Percentiles rank a stretch among this genome's conserved stretches.
These are phyloP conservation scores for Papilio machaon DNA, from an alignment of 1,140 invertebrate genomes.

Conservation along the genomic window DNA sequence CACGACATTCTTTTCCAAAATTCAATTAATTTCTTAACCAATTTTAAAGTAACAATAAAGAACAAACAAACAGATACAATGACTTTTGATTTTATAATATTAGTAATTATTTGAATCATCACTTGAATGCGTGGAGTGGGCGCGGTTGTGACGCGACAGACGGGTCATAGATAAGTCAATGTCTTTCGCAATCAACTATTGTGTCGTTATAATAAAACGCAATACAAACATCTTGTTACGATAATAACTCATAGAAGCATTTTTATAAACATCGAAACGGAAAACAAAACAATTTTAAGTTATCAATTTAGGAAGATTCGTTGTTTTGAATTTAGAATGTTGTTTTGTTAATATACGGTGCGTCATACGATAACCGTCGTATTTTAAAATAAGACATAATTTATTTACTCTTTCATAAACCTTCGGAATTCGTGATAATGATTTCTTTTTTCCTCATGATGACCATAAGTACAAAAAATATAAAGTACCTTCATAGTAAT, in stretches of 20 bases:
- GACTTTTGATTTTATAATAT: background rate
- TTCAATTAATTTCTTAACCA: too few relatives aligned
- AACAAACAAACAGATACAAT: background rate
- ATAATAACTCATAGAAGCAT: background rate
- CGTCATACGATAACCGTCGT: background rate
- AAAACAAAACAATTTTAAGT: conserved; percentile 2
- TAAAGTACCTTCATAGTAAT: background rate
- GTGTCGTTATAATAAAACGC: conserved; percentile 45
- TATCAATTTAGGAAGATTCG: conserved; percentile 4
- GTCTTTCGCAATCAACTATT: conserved; percentile 49
- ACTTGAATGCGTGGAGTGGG: conserved; percentile 46
- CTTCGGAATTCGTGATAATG: too few relatives aligned
- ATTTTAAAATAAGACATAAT: background rate
- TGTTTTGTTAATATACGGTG: background rate
- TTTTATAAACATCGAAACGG: conserved; percentile 7
- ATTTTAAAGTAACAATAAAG: too few relatives aligned
- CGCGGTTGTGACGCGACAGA: conserved; percentile 58
- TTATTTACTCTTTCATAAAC: background rate
- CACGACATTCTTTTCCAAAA: too few relatives aligned
- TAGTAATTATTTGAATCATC: background rate
- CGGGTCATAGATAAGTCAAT: conserved; percentile 58
- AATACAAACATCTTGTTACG: conserved; percentile 65
- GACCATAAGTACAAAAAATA: background rate
- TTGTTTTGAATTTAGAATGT: background rate
- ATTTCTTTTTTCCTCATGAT: background rate